Base-by-base conservation (phyloP, 2,797 vertebrate genomes). In the Stomatorhinus walkeri region DNA sequence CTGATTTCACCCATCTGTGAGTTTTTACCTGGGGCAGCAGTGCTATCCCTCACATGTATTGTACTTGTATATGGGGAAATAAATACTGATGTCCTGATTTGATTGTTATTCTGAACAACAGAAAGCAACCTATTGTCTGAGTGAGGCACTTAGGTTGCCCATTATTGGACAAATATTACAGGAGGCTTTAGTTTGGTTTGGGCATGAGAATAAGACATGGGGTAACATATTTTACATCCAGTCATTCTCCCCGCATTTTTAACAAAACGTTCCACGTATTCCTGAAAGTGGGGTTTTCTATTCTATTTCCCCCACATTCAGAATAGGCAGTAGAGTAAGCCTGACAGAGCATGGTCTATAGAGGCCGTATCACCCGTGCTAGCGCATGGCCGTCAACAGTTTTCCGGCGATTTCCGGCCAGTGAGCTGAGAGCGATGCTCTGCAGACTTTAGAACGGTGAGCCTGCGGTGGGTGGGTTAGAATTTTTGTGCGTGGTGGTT, bases 401-500 rank as follows among this genome's bases (percentile, higher is more conserved):
- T 61, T 19, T 3, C 16, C 40, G 76, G 48, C 36, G 28, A 4
- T 46, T 51, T 24, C 43, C 6, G 1, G 56, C 48, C 4, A 59
- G 72, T 1, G 72, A 19, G 28, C n/a, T 24, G 83, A 52, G 46
- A n/a, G 24, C 48, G 9, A 22, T 48, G n/a, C 54, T 32, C 54
- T 56, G 54, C 88, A 81, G 40, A 8, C 36, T 54, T 88, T 88
- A 56, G 43, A 28, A 43, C 3, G 10, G 79, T 49, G 83, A 84
- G 40, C 46, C 43, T 85, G 88, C 43, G 4, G 81, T 64, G 84
- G 81, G 81, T 49, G 81, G 88, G 43, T 64, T 59, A 79, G 64
- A 64, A 81, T 64, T 64, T 88, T 84, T 16, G 22, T 48, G 54
- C 88, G 56, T 46, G 79, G 88, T 89, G 59, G 81, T 85, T 85